Base-by-base conservation (phyloP, 2,888 invertebrate genomes). In the Pseudococcus jackbeardsleyi region DNA sequence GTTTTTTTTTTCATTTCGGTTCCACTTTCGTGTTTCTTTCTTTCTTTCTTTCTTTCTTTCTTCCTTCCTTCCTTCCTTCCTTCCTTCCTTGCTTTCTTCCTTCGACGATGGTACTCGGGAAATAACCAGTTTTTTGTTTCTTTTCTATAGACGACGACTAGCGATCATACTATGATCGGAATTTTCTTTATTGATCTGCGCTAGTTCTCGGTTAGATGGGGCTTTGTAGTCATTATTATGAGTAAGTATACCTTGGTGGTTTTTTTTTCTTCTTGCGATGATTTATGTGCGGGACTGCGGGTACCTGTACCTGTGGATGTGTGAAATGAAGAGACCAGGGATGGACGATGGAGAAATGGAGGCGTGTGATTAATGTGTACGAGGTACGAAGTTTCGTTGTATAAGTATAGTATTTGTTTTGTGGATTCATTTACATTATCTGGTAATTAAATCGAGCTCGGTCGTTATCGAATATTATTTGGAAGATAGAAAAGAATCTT, bases 91-190 rank as follows among this genome's bases (percentile, higher is more conserved):
- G n/a, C n/a, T n/a, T n/a, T n/a, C 26, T 33, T 33, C 26, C 26
- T 33, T 33, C 26, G 22, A 22, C 64, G 22, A n/a, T 54, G 15
- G n/a, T n/a, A 4, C 9, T 72, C 72, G 72, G 33, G 72, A 72
- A 33, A 72, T 72, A 72, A 72, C 72, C 72, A 33, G 72, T 72
- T 72, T 72, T 72, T 72, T n/a, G n/a, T 72, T 72, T 15, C 33
- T 22, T 64, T 64, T 19, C 22, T 9, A 12, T 9, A 64, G 64
- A 64, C 64, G 64, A 64, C 64, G 22, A 64, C 22, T 64, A 64
- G 64, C 72, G 72, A 72, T 72, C 72, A 72, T 72, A n/a, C n/a
- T n/a, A 72, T 72, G 72, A 72, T 72, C 33, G 72, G 72, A 72
- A 72, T 72, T 72, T 72, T 72, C 72, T 72, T 72, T 72, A 72